These are phyloP conservation scores for Nestor notabilis DNA, from an alignment of 2,113 vertebrate genomes.

Conservation along the genomic window DNA sequence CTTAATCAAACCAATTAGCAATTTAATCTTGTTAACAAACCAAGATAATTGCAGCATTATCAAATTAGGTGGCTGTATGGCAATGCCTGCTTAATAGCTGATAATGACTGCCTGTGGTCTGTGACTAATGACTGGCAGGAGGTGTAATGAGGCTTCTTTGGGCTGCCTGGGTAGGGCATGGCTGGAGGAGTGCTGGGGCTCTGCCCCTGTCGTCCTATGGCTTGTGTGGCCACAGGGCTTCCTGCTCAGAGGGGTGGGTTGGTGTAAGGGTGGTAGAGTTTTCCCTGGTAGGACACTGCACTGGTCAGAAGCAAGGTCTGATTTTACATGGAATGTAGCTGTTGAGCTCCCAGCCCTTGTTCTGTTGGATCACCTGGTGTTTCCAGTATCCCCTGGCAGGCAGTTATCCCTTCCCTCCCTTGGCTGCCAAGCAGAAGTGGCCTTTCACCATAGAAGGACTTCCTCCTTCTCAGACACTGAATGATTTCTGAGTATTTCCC, in stretches of 20 bases:
- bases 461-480: not conserved
- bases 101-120: constrained; percentile 36
- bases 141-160: not conserved
- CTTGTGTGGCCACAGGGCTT: not conserved
- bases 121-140: not conserved
- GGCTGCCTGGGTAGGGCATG: not conserved
- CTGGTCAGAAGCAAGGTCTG: not conserved
- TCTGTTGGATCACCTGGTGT: not conserved
- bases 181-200: not conserved
- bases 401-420: not conserved
- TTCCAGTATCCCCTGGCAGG: not conserved
- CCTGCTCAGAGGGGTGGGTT: fast-evolving
- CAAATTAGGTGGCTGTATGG: constrained; percentile 61
- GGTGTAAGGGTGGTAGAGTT: not conserved
- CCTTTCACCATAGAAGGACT: not conserved
- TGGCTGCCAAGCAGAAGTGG: not conserved
- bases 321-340: not conserved
- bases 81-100: constrained; percentile 61
- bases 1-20: constrained; percentile 67
- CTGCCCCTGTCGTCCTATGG: not conserved
- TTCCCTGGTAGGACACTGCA: not conserved
- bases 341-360: not conserved
- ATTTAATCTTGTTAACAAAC: constrained; percentile 69
- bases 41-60: constrained; percentile 65
- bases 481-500: not conserved